phyloP scores from a whole-genome alignment of 2,888 invertebrate species.

The Odontocerum albicorne region DNA sequence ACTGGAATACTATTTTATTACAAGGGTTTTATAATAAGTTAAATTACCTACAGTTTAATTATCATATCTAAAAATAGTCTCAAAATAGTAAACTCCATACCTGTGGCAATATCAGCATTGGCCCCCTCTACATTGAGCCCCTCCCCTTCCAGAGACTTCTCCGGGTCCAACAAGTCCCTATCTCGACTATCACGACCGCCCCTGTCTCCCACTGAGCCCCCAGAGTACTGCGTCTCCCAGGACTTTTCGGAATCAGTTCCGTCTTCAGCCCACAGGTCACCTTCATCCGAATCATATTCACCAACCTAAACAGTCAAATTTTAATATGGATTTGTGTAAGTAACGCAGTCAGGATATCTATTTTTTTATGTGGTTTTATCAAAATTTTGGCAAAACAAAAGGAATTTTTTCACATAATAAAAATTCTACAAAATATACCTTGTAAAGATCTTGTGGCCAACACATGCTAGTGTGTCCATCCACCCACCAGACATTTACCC shows the following conservation, averaged over 20 bases:
- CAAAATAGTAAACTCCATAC: conserved; percentile 3
- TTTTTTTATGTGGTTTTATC: too few relatives aligned
- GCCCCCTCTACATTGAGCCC: background rate
- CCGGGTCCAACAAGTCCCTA: conserved; percentile 1
- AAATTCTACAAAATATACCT: conserved; percentile 56
- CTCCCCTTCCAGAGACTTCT: conserved; percentile 8
- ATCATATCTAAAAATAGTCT: too few relatives aligned
- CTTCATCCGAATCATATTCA: conserved; percentile 76
- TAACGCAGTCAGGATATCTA: too few relatives aligned
- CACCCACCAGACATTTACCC: conserved; percentile 92
- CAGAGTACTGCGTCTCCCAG: conserved; percentile 82
- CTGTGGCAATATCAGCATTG: conserved; percentile 1
- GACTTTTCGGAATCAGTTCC: conserved; percentile 71
- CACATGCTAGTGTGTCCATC: conserved; percentile 83
- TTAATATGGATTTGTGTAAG: background rate
- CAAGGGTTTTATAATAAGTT: too few relatives aligned
- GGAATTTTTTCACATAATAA: too few relatives aligned
- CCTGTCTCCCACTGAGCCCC: conserved; percentile 41
- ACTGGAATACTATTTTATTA: too few relatives aligned
- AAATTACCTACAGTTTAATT: too few relatives aligned
- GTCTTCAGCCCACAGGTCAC: conserved; percentile 71
- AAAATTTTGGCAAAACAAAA: too few relatives aligned
- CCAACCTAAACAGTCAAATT: conserved; percentile 52
- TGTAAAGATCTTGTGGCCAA: conserved; percentile 90
- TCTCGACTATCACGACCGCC: conserved; percentile 10